A percentile compares a stretch with the other conserved stretches of the same genome.
phyloP scores from a whole-genome alignment of 2,797 vertebrate genomes.

The Esox masquinongy region DNA sequence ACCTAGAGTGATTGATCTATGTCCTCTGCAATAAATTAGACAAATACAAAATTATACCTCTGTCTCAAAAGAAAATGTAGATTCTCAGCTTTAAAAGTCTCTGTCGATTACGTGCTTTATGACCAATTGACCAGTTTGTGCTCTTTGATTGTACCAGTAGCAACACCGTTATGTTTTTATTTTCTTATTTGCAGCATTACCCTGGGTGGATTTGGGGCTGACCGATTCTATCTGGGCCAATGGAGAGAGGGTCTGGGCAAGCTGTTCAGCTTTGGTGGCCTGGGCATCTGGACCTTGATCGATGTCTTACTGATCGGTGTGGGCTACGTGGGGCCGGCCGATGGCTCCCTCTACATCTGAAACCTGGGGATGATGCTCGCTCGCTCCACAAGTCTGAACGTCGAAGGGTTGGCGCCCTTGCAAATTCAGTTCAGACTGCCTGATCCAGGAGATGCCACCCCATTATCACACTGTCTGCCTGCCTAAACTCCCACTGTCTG shows the following conservation, averaged over 20 bases:
- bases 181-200: constrained; percentile 81
- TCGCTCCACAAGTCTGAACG: constrained; percentile 10
- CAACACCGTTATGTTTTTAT: background rate
- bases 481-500: constrained; percentile 48
- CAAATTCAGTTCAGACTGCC: constrained; percentile 33
- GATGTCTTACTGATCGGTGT: constrained; percentile 94
- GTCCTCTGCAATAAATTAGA: no score
- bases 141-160: background rate
- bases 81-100: no score
- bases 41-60: no score
- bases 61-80: no score
- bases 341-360: constrained; percentile 97
- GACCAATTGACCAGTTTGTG: background rate
- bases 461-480: constrained; percentile 55
- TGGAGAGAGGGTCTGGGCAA: constrained; percentile 98
- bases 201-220: constrained; percentile 94
- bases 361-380: background rate
- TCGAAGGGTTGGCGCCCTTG: constrained; percentile 19
- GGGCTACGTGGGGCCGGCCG: constrained; percentile 94
- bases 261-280: constrained; percentile 97
- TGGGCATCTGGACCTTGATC: constrained; percentile 96
- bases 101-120: no score
- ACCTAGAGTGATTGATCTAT: no score
- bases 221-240: constrained; percentile 97
- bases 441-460: constrained; percentile 52